Evolutionary conservation across 2,113 vertebrate genomes (phyloP), one percentile per base, ranked within the genome.

Genomic region (Plestiodon gilberti): DNA sequence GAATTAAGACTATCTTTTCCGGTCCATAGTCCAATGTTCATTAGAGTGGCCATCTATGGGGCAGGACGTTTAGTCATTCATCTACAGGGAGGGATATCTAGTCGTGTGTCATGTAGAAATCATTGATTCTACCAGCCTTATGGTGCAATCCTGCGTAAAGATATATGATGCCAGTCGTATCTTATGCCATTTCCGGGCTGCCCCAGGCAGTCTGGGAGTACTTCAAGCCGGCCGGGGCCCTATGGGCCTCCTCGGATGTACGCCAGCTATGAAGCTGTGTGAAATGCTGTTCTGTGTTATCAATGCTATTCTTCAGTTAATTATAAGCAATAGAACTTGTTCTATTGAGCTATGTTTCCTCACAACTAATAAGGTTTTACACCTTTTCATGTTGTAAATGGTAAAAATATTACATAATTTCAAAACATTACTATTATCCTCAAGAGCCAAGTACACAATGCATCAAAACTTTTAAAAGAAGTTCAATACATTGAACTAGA

Each of bases 241-340:
- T n/a, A n/a, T n/a, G n/a, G n/a, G n/a, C n/a, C n/a, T n/a, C n/a
- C n/a, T n/a, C n/a, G n/a, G n/a, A n/a, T n/a, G n/a, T n/a, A n/a
- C n/a, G n/a, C n/a, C n/a, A n/a, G n/a, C n/a, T n/a, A n/a, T n/a
- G n/a, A 59, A n/a, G 59, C 1, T 59, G 61, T 64, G 33, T n/a
- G n/a, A n/a, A n/a, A n/a, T n/a, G n/a, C n/a, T 89, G 91, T 91
- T 92, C 87, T 93, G 83, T 65, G 84, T 85, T 91, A 73, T 88
- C 88, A 93, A 79, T 62, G 65, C 90, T 90, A 90, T 91, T 91
- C 90, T 87, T 92, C 86, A 93, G 75, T 30, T 78, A 89, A 92
- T 83, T 89, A 73, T 91, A 90, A 83, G 0, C 83, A 83, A 88
- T 0, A 85, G 92, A 95, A 94, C 55, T 71, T 89, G 88, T 88